Conservation (phyloP, 2,888 invertebrate genomes). For the Crematogaster levior region DNA sequence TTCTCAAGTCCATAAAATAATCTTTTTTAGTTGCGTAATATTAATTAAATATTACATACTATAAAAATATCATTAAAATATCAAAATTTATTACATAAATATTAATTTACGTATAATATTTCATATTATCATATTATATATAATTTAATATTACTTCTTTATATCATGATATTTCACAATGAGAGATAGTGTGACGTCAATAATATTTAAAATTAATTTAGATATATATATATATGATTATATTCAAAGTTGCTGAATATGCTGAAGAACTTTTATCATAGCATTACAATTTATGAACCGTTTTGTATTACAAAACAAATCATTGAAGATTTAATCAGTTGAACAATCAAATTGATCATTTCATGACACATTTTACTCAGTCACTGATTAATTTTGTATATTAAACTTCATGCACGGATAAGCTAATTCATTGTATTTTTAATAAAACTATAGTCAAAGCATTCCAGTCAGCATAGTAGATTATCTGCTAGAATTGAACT, state of each 20-base stretch:
- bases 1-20: neutral
- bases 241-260: neutral
- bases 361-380: neutral
- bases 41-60: neutral
- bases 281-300: neutral
- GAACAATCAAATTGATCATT: neutral
- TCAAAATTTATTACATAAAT: too few species aligned
- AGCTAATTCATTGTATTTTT: conserved; percentile 1
- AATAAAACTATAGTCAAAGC: conserved; percentile 11
- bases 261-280: neutral
- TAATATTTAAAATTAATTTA: neutral
- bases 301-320: neutral
- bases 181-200: neutral
- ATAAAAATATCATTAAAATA: too few species aligned
- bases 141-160: neutral
- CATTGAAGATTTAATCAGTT: neutral
- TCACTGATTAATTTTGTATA: conserved; percentile 40
- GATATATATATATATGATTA: too few species aligned
- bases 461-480: neutral
- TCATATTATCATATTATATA: neutral
- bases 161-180: neutral
- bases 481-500: conserved; percentile 13
- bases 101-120: neutral
- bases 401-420: neutral
- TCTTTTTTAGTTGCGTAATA: neutral